These are phyloP conservation scores for Mactra quadrangularis DNA, from an alignment of 1,140 invertebrate species.

Conservation along the genomic window DNA sequence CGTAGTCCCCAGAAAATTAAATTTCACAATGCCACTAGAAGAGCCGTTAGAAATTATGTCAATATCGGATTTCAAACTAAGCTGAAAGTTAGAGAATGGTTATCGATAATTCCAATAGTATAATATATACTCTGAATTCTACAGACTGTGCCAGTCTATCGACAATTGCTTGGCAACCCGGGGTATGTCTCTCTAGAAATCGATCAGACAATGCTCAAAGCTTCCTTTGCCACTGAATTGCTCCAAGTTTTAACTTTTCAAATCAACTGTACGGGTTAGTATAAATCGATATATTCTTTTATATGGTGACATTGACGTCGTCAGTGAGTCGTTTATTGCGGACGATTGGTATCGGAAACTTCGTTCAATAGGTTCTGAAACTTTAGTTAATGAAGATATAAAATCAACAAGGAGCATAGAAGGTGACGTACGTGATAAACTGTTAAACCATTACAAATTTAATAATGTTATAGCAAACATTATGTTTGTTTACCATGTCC, in stretches of 20 bases:
- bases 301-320: background rate
- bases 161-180: constrained; percentile 33
- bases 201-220: background rate
- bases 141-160: constrained; percentile 4
- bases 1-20: background rate
- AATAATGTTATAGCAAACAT: no score
- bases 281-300: constrained; percentile 36
- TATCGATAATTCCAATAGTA: constrained; percentile 18
- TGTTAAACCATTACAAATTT: no score
- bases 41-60: background rate
- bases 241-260: constrained; percentile 32
- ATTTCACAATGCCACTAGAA: background rate
- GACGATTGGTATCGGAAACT: constrained; percentile 1
- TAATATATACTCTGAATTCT: no score
- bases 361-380: no score
- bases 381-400: no score
- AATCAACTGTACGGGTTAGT: constrained; percentile 9
- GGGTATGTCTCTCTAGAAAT: background rate
- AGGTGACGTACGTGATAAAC: no score
- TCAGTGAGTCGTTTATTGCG: background rate
- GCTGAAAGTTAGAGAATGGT: constrained; percentile 7
- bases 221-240: constrained; percentile 10
- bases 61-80: constrained; percentile 8
- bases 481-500: no score
- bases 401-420: no score